phyloP scores from a whole-genome alignment of 1,140 invertebrate species.

The Pentalonia nigronervosa region DNA sequence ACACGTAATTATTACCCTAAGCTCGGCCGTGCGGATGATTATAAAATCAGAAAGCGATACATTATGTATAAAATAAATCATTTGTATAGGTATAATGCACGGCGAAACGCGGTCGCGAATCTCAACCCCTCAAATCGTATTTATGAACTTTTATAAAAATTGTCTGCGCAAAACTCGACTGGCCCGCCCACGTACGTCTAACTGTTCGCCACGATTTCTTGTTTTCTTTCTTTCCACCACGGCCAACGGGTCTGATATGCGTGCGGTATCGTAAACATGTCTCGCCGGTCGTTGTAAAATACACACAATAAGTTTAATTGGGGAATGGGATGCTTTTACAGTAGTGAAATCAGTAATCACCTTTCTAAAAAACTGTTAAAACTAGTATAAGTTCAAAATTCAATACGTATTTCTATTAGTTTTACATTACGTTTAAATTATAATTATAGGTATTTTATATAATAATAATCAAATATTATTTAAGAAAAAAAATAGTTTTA shows the following conservation, averaged over 20 bases:
- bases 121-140: conserved; percentile 1
- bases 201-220: not conserved
- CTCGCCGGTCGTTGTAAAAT: not conserved
- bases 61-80: not conserved
- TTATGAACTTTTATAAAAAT: not conserved
- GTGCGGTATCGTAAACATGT: not conserved
- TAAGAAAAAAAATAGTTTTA: not conserved
- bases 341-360: not conserved
- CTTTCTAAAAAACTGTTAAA: not conserved
- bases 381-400: not conserved
- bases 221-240: not conserved
- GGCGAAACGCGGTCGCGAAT: not conserved
- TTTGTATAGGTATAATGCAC: not conserved
- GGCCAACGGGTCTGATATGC: too few relatives aligned
- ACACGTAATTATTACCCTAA: not conserved
- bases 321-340: too few relatives aligned
- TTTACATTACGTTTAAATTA: not conserved
- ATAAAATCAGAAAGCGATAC: not conserved
- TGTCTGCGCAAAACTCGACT: not conserved
- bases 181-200: not conserved
- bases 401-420: not conserved
- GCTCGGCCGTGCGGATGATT: not conserved
- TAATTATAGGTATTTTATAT: not conserved
- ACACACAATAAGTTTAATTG: too few relatives aligned
- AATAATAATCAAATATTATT: too few relatives aligned